Evolutionary conservation across 2,888 invertebrate species (phyloP).

Genomic region (Aromia moschata): DNA sequence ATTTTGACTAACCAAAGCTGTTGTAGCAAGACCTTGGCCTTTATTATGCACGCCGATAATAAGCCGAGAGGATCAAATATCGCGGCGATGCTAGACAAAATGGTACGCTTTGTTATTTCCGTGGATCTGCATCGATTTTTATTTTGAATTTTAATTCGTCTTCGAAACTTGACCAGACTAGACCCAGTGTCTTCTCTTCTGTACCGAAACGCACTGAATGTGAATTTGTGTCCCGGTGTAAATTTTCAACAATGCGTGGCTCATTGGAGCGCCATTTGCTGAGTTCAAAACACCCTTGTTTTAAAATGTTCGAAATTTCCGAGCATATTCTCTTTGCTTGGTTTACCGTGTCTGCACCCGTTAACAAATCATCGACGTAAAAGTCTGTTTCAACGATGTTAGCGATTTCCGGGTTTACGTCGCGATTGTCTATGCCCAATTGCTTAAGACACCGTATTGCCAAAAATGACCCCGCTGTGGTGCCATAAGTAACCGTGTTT

Average conservation of each 20-base stretch:
- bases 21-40: constrained; percentile 15
- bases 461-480: constrained; percentile 17
- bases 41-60: constrained; percentile 12
- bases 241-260: neutral
- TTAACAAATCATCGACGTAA: constrained; percentile 26
- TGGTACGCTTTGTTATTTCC: neutral
- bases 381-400: constrained; percentile 16
- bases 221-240: neutral
- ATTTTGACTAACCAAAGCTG: constrained; percentile 12
- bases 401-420: constrained; percentile 2
- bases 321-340: constrained; percentile 3
- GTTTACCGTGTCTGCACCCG: constrained; percentile 10
- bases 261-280: constrained; percentile 20
- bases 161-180: constrained; percentile 4
- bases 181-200: constrained; percentile 4
- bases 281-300: constrained; percentile 7
- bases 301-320: neutral
- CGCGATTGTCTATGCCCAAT: constrained; percentile 5
- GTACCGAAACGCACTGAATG: neutral
- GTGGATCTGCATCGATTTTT: neutral
- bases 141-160: neutral
- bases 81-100: neutral
- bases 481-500: constrained; percentile 20
- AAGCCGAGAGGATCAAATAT: constrained; percentile 19
- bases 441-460: constrained; percentile 14